These are phyloP conservation scores for Cairina moschata DNA, from an alignment of 2,113 vertebrate genomes.

Conservation along the genomic window DNA sequence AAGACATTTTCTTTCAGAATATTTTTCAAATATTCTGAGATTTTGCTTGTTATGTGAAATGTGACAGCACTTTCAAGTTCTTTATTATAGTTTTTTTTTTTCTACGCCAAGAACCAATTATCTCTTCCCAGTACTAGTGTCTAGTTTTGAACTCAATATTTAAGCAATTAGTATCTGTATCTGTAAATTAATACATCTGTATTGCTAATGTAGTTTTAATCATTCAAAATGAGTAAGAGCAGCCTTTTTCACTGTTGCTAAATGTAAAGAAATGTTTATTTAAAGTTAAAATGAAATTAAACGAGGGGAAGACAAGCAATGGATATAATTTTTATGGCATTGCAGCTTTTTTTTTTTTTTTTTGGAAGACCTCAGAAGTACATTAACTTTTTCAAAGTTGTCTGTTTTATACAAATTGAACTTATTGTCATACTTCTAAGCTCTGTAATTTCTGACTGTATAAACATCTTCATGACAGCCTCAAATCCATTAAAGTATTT, in stretches of 20 bases:
- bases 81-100: conserved; percentile 82
- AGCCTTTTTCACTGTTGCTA: conserved; percentile 50
- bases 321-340: conserved; percentile 46
- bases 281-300: conserved; percentile 71
- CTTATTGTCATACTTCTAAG: conserved; percentile 75
- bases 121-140: conserved; percentile 76
- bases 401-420: conserved; percentile 64
- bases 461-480: conserved; percentile 54
- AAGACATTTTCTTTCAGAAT: conserved; percentile 84
- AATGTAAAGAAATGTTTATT: conserved; percentile 77
- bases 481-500: conserved; percentile 68
- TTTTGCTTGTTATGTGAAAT: conserved; percentile 83
- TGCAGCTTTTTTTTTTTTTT: conserved; percentile 25
- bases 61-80: conserved; percentile 88
- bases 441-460: conserved; percentile 69
- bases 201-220: conserved; percentile 80
- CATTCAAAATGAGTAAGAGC: conserved; percentile 76
- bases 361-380: conserved; percentile 46
- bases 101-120: conserved; percentile 82
- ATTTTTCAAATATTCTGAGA: conserved; percentile 84
- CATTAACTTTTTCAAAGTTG: conserved; percentile 57
- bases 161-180: conserved; percentile 84
- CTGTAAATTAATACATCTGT: conserved; percentile 83
- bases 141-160: conserved; percentile 81
- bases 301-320: conserved; percentile 8